Base-by-base conservation (phyloP, 1,140 invertebrate species). In the Drosophila paulistorum region DNA sequence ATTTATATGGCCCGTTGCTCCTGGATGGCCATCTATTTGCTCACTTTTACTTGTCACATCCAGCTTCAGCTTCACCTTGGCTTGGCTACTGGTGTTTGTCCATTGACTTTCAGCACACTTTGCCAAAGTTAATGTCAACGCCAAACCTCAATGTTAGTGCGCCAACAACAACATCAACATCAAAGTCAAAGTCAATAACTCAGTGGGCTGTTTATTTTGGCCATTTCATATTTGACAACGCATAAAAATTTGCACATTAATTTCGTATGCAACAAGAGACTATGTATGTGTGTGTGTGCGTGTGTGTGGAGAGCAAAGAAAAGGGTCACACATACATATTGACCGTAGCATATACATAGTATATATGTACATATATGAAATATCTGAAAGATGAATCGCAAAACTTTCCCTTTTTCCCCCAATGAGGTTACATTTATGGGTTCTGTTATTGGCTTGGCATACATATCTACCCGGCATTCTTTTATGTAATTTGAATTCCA, bases 371-470 rank as follows among this genome's bases (percentile, higher is more conserved):
- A 42, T 65, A 77, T 77, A 71, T 59, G 74, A 51, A 66, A 82
- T 81, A 75, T 62, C 66, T 69, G 42, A 61, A 45, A 74, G 68
- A 87, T 77, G 77, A 77, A 79, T 87, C 73, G 70, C 45, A 51
- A 71, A 81, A 81, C 84, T 89, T 89, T 89, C 84, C 84, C 84
- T 89, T 89, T 81, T 89, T 48, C 45, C 45, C 82, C 67, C 70
- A 84, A 84, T 74, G 71, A 58, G 74, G 84, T 69, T 89, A 77
- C 82, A 71, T 82, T 87, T 71, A 81, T 84, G 62, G 41, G 48
- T 74, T 59, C 73, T 75, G 73, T 75, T 65, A 75, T 73, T 65
- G 55, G 59, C 63, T 66, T 59, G 66, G 42, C 73, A 70, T 61
- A 65, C 14, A 76, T 77, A 33, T 69, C 6, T 42, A 65, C 2